phyloP scores from a whole-genome alignment of 2,888 invertebrate genomes.

The Perdita meconis region DNA sequence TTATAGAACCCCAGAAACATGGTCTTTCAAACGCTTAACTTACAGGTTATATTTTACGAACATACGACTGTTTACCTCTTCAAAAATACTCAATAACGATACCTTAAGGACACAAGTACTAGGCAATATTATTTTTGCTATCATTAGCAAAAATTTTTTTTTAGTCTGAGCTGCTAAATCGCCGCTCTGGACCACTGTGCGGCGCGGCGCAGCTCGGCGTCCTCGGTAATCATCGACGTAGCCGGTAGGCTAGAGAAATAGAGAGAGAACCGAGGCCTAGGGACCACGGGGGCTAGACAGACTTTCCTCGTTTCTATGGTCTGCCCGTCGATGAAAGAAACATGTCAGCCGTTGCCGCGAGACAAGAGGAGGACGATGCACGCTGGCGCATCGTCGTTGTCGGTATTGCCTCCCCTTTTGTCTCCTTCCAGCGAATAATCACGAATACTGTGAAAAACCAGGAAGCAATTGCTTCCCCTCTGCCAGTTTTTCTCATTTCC shows the following conservation, averaged over 20 bases:
- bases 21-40: no score
- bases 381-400: conserved; percentile 6
- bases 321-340: conserved; percentile 41
- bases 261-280: conserved; percentile 9
- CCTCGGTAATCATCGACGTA: conserved; percentile 1
- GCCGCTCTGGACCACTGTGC: no score
- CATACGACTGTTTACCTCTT: no score
- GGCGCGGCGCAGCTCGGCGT: no score
- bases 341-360: conserved; percentile 38
- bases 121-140: no score
- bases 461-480: conserved; percentile 44
- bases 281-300: conserved; percentile 32
- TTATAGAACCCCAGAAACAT: no score
- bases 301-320: conserved; percentile 31
- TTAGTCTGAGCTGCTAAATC: no score
- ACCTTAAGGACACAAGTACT: no score
- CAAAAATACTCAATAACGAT: no score
- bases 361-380: conserved; percentile 13
- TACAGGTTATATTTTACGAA: no score
- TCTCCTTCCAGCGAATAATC: conserved; percentile 63
- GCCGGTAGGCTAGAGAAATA: conserved; percentile 11
- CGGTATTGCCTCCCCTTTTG: conserved; percentile 57
- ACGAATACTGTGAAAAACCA: conserved; percentile 60
- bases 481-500: conserved; percentile 27
- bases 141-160: no score